Conservation (phyloP, 1,140 invertebrate species). For the Pomacea maculata region DNA sequence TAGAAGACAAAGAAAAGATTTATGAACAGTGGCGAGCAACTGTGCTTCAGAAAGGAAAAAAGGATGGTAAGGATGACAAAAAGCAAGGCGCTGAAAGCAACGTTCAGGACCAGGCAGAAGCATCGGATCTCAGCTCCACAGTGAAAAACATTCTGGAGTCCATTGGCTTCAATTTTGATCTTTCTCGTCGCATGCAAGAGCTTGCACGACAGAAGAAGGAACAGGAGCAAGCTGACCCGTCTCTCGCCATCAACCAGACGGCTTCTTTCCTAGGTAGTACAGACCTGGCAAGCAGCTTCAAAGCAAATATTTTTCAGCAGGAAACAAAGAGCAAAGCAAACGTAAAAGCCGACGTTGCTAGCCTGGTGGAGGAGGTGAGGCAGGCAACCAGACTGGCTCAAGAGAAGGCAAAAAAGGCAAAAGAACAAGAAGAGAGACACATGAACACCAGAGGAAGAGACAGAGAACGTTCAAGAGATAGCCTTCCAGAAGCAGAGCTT, state of each 20-base stretch:
- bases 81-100: conserved; percentile 10
- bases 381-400: conserved; percentile 23
- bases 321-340: neutral
- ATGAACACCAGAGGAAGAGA: conserved; percentile 12
- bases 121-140: conserved; percentile 53
- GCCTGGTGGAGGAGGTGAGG: conserved; percentile 18
- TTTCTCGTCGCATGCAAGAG: conserved; percentile 64
- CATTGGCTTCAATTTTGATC: conserved; percentile 65
- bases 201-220: conserved; percentile 47
- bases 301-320: conserved; percentile 29
- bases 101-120: conserved; percentile 24
- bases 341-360: neutral
- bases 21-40: conserved; percentile 32
- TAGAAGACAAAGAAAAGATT: conserved; percentile 32
- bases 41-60: conserved; percentile 1
- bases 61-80: conserved; percentile 5
- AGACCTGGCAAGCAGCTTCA: conserved; percentile 35
- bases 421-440: conserved; percentile 23
- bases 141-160: conserved; percentile 63
- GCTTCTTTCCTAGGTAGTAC: conserved; percentile 57
- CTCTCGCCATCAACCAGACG: conserved; percentile 47
- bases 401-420: conserved; percentile 21
- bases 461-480: conserved; percentile 9
- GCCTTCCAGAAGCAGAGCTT: neutral
- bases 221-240: conserved; percentile 36